Conservation (phyloP, 37 sponge, comb jelly and placozoan species). For the Halichondria panicea region DNA sequence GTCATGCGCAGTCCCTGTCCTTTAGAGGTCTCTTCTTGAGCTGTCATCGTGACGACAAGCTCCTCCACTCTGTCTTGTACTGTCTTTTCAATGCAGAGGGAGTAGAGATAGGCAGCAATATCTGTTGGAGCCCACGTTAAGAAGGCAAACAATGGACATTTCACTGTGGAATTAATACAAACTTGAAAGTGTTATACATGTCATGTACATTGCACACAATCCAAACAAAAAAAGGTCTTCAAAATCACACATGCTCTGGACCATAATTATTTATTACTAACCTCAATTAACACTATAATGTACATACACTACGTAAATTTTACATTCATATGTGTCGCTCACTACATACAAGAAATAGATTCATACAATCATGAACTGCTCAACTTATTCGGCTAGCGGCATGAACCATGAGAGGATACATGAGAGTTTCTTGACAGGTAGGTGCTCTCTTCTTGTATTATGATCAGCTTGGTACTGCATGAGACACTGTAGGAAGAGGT, state of each 20-base stretch:
- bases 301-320: too few species aligned
- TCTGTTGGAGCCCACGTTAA: conserved; percentile 21
- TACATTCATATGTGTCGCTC: too few species aligned
- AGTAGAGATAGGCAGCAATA: conserved; percentile 22
- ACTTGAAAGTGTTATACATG: too few species aligned
- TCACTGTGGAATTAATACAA: too few species aligned
- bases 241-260: too few species aligned
- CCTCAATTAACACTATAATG: too few species aligned
- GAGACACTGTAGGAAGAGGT: conserved; percentile 47
- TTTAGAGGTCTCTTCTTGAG: background rate
- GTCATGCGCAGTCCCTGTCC: conserved; percentile 1
- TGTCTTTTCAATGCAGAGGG: background rate
- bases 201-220: too few species aligned
- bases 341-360: background rate
- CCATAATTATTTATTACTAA: too few species aligned
- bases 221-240: too few species aligned
- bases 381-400: too few species aligned
- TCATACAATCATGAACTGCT: background rate
- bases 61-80: background rate
- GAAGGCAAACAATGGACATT: conserved; percentile 4
- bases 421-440: conserved; percentile 30
- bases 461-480: conserved; percentile 9
- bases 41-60: background rate
- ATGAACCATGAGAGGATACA: too few species aligned
- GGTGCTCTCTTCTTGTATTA: background rate